These are phyloP conservation scores for Helicoverpa zea DNA, from an alignment of 1,140 invertebrate species.

Conservation along the genomic window DNA sequence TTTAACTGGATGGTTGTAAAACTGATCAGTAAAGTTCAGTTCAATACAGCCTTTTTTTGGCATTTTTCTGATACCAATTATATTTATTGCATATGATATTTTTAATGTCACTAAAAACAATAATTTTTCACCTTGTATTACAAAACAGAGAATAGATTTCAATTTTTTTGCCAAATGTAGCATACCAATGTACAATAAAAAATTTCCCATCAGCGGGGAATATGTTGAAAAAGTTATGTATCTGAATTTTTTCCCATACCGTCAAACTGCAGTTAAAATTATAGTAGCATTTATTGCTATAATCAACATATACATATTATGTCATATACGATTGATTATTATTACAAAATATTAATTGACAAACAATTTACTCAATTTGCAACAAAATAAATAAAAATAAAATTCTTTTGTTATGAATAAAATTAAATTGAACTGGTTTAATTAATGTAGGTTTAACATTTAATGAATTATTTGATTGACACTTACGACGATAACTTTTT, in stretches of 20 bases:
- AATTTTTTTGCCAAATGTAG: no score
- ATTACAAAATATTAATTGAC: conserved; percentile 24
- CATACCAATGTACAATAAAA: no score
- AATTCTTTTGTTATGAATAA: neutral
- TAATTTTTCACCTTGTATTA: neutral
- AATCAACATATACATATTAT: neutral
- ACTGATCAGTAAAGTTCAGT: no score
- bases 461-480: conserved; percentile 12
- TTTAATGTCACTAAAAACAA: neutral
- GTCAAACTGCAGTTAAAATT: neutral
- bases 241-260: no score
- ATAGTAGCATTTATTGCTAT: no score
- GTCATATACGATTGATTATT: neutral
- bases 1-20: no score
- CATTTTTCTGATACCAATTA: no score
- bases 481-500: conserved; percentile 25
- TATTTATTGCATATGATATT: neutral
- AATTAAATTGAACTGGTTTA: conserved; percentile 42
- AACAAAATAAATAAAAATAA: conserved; percentile 7
- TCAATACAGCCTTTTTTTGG: no score
- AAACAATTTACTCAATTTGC: conserved; percentile 1
- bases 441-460: conserved; percentile 12
- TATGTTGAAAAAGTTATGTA: no score
- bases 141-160: no score
- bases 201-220: no score